Evolutionary conservation across 2,113 vertebrate species (phyloP), one percentile per base, ranked within the genome.

Genomic region (Sapajus apella): DNA sequence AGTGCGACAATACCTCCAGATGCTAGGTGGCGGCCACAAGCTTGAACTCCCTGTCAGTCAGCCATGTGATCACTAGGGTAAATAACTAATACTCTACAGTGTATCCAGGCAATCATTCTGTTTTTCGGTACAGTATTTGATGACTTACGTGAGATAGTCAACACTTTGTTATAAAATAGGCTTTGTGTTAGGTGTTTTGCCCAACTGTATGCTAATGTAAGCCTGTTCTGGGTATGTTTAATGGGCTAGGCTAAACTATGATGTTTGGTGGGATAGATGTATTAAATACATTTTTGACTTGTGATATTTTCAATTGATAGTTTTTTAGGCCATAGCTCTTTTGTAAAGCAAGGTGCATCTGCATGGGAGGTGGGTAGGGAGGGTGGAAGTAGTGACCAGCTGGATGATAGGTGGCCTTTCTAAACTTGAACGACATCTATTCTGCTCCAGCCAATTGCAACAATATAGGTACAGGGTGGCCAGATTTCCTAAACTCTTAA

Each of bases 401-500:
- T 32, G 35, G 66, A 83, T 2, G 85, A 3, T 58, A 16, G 43
- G 25, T 87, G 68, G 14, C 30, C 27, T 94, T 50, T 87, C 55
- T 87, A 61, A 87, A 79, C 30, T 84, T 35, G 52, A 97, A 27
- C 21, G 45, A 76, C 16, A 16, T 55, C 35, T 56, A 61, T 93
- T 95, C 35, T 75, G 45, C 47, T 96, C 17, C 11, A 95, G 27
- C 4, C 32, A 87, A 11, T 47, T 77, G 73, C 77, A 80, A 40
- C 30, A 72, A 61, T 87, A 35, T 72, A 80, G 45, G 77, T 64
- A 32, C 11, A 45, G 32, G 45, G 47, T 87, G 75, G 37, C 47
- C 21, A 80, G 45, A 82, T 86, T 79, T 73, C 73, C 52, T 30
- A 75, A 73, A 35, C 83, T 93, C 12, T 95, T 84, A 83, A 96